Conservation (phyloP, 2,888 invertebrate genomes). For the Caenorhabditis macrosperma region DNA sequence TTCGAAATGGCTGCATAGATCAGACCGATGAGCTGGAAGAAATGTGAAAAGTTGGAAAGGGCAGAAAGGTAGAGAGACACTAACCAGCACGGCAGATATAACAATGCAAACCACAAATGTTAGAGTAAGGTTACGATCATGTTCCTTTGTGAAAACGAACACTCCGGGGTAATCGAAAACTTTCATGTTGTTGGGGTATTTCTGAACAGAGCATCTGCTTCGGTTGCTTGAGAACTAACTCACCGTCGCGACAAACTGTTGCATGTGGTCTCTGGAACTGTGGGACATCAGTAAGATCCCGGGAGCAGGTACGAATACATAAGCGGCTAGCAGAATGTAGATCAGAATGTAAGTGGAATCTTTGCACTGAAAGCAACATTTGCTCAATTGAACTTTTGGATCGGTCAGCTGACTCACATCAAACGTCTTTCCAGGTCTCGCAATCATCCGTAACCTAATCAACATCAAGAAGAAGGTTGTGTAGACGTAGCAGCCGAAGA, state of each 20-base stretch:
- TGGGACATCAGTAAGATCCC: neutral
- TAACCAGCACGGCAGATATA: neutral
- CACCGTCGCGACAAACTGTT: neutral
- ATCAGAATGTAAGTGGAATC: neutral
- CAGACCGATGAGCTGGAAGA: no score
- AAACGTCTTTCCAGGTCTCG: neutral
- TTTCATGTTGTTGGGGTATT: neutral
- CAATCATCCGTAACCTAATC: neutral
- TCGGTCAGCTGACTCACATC: neutral
- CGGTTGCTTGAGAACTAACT: neutral
- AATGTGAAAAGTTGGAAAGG: no score
- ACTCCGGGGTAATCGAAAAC: neutral
- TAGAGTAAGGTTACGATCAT: neutral
- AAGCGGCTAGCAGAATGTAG: neutral
- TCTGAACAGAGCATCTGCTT: neutral
- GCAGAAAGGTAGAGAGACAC: no score
- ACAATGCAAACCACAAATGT: neutral
- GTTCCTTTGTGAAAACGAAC: neutral
- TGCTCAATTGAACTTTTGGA: neutral
- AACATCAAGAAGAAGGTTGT: neutral
- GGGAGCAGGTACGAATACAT: neutral
- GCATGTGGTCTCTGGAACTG: neutral
- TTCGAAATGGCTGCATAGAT: no score
- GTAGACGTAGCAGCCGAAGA: neutral
- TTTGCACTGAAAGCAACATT: neutral